Base-by-base conservation (phyloP, 2,797 vertebrate species). In the Todus mexicanus region DNA sequence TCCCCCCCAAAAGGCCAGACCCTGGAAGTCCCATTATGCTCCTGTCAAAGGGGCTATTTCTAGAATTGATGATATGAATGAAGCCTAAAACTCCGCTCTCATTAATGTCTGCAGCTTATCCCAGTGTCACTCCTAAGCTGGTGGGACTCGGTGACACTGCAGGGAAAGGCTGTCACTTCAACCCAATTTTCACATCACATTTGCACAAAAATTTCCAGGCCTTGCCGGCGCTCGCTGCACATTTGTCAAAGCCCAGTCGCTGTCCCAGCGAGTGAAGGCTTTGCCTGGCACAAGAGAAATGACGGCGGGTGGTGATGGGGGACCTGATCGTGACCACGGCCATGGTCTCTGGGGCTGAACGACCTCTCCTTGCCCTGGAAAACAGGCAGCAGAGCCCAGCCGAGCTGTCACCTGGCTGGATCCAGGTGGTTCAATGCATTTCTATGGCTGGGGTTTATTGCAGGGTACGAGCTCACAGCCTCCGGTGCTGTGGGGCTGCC, bases 31-130 rank as follows among this genome's bases (percentile, higher is more conserved):
- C 94, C 78, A 79, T 96, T 95, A 92, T 92, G 71, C 82, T 94
- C 76, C 71, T 95, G 94, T 96, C 95, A 95, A 92, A 88, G 84
- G 82, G 82, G 63, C 91, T 96, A 95, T 95, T 97, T 96, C 93
- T 95, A 93, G 94, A 96, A 88, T 43, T 87, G 93, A 93, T 95
- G 70, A 94, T 94, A 76, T 80, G 94, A 96, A 96, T 85, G 95
- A 89, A 94, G 83, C 83, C 89, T 90, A 93, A 96, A 93, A 95
- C 92, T 95, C 87, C 2, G 42, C 75, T 94, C 94, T 94, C 92
- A 93, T 97, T 97, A 96, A 92, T 6, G 38, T 88, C 84, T 94
- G 79, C 85, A 65, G 94, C 88, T 95, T 96, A 96, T 96, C 94
- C 82, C 37, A 3, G 69, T 74, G 81, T 94, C 94, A 50, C 83